Base-by-base conservation (phyloP, 35 echinoderm and acorn worm genomes). In the Hemicentrotus pulcherrimus region DNA sequence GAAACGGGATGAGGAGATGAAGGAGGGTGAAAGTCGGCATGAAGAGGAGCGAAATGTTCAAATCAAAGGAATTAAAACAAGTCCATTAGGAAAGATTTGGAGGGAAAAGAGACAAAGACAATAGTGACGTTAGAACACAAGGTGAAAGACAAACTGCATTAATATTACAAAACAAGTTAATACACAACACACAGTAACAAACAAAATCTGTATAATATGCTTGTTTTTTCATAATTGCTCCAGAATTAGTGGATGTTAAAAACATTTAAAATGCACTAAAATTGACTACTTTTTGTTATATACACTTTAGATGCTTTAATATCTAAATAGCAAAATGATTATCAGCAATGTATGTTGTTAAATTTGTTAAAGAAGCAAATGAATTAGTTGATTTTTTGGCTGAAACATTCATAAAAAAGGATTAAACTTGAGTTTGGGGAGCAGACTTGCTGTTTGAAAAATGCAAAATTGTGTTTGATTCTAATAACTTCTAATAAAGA, bases 101-200 rank as follows among this genome's bases (percentile, higher is more conserved):
- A 93, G 91, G 91, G 91, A 58, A 93, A 93, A 93, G 48, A 93
- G 91, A 93, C 91, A 93, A 78, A 58, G 45, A 93, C 91, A 93
- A 48, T 93, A n/a, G 48, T 93, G 45, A 93, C 91, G 48, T 93
- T 93, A 93, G 47, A 93, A 93, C 91, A 93, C 91, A 58, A 32
- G 13, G 46, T 93, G 46, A 93, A 91, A 55, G 10, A 58, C 88
- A 90, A 90, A 78, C 65, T 78, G 65, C 65, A 78, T 78, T 78
- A 78, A 78, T 78, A 18, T 78, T 28, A 78, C 65, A 28, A 78
- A 78, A 78, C 65, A 28, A 78, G 65, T 78, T 78, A 78, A 78
- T 78, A 78, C 65, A 78, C 65, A 78, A 22, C 65, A 78, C 19
- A 78, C 65, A n/a, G 24, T 78, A 78, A 78, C 65, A 24, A 78